Evolutionary conservation across 2,888 invertebrate genomes (phyloP).

Genomic region (Dorcus parallelipipedus): DNA sequence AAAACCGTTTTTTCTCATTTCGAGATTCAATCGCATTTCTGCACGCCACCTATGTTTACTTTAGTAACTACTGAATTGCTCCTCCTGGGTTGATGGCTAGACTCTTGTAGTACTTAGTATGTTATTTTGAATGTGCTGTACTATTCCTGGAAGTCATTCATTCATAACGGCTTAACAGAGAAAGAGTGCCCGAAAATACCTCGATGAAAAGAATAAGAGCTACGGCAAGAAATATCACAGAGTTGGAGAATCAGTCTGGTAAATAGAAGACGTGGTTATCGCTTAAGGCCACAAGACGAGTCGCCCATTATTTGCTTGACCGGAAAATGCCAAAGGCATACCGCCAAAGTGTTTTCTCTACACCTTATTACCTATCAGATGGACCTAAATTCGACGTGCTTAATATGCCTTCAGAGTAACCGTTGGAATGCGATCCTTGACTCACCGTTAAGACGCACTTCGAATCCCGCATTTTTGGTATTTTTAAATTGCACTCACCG

Average conservation of each 20-base stretch:
- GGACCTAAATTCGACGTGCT: conserved; percentile 21
- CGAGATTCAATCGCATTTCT: too few species aligned
- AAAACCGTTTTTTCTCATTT: too few species aligned
- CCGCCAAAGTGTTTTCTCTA: conserved; percentile 35
- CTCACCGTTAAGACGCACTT: too few species aligned
- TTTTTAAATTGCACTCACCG: conserved; percentile 5
- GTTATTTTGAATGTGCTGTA: conserved; percentile 29
- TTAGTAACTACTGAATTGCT: too few species aligned
- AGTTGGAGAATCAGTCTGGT: background rate
- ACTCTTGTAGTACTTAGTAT: conserved; percentile 9
- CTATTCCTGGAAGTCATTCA: conserved; percentile 36
- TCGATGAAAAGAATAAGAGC: conserved; percentile 16
- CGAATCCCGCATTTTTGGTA: background rate
- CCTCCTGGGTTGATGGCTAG: too few species aligned
- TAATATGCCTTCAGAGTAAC: conserved; percentile 5
- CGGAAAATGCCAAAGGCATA: conserved; percentile 28
- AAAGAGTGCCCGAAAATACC: conserved; percentile 7
- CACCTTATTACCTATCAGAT: conserved; percentile 31
- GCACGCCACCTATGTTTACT: too few species aligned
- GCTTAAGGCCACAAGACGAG: background rate
- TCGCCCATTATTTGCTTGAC: conserved; percentile 13
- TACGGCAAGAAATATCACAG: conserved; percentile 25
- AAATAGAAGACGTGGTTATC: background rate
- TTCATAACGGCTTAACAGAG: conserved; percentile 29
- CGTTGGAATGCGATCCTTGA: too few species aligned